These are phyloP conservation scores for Nixonia krombeini DNA, from an alignment of 1,140 invertebrate species.

Conservation along the genomic window DNA sequence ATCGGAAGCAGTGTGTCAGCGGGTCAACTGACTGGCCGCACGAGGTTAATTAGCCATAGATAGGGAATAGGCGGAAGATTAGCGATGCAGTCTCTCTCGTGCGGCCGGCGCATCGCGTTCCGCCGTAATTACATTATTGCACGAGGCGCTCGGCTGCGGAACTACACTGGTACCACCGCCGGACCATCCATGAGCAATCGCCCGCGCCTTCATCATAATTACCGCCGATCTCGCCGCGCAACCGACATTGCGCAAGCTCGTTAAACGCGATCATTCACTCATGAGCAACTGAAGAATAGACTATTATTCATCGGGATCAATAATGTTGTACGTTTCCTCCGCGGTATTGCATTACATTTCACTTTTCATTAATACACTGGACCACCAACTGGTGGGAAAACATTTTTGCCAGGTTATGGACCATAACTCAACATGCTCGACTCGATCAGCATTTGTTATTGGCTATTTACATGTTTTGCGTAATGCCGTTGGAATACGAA, in stretches of 20 bases:
- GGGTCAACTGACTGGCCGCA: constrained; percentile 49
- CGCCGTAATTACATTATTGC: constrained; percentile 53
- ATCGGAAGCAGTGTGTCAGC: constrained; percentile 50
- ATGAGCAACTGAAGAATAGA: neutral
- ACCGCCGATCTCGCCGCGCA: constrained; percentile 31
- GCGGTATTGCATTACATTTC: no score
- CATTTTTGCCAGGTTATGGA: no score
- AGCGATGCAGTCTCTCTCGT: constrained; percentile 27
- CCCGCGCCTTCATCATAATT: constrained; percentile 47
- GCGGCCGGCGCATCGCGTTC: constrained; percentile 5
- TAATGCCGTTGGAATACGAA: no score
- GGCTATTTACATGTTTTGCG: no score
- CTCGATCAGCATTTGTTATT: no score
- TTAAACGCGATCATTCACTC: constrained; percentile 26
- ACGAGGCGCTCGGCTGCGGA: constrained; percentile 16
- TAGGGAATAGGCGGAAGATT: constrained; percentile 31
- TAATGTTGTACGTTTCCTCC: neutral
- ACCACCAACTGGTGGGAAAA: no score
- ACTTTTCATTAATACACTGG: no score
- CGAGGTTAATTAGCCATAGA: constrained; percentile 52
- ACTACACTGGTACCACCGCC: constrained; percentile 1
- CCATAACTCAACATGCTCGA: no score
- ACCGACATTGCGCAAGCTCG: constrained; percentile 38
- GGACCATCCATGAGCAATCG: constrained; percentile 26
- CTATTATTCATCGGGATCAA: neutral